These are phyloP conservation scores for Nasonia longicornis DNA, from an alignment of 1,140 invertebrate genomes.

Conservation along the genomic window DNA sequence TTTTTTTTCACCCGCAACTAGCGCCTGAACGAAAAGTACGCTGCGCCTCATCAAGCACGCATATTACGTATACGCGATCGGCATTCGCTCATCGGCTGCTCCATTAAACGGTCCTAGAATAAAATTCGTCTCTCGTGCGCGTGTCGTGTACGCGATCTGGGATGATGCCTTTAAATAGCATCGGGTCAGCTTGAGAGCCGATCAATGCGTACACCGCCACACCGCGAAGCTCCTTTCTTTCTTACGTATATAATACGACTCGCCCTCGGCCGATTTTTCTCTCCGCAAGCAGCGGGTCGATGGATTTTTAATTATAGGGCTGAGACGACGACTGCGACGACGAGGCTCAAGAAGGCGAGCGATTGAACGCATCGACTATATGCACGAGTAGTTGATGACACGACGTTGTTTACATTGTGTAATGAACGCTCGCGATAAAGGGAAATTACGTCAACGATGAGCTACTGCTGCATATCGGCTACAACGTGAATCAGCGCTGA, in stretches of 20 bases:
- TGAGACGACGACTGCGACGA: not conserved
- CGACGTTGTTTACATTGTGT: not conserved
- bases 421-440: not conserved
- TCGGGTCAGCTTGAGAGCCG: conserved; percentile 52
- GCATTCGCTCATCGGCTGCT: conserved; percentile 24
- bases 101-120: conserved; percentile 51
- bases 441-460: not conserved
- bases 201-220: conserved; percentile 46
- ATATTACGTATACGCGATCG: not conserved
- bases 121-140: conserved; percentile 49
- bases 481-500: not conserved
- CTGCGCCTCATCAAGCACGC: not conserved
- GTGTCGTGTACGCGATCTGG: conserved; percentile 49
- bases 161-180: conserved; percentile 56
- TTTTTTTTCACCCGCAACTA: too few species aligned
- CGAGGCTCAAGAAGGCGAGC: not conserved
- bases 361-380: not conserved
- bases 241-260: not conserved
- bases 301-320: not conserved
- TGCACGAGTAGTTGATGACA: not conserved
- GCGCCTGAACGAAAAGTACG: too few species aligned
- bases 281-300: not conserved
- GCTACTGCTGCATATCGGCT: not conserved
- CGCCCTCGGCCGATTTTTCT: not conserved
- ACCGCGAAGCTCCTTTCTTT: conserved; percentile 29